These are phyloP conservation scores for Centropyge bicolor DNA, from an alignment of 2,797 vertebrate species.

Conservation along the genomic window DNA sequence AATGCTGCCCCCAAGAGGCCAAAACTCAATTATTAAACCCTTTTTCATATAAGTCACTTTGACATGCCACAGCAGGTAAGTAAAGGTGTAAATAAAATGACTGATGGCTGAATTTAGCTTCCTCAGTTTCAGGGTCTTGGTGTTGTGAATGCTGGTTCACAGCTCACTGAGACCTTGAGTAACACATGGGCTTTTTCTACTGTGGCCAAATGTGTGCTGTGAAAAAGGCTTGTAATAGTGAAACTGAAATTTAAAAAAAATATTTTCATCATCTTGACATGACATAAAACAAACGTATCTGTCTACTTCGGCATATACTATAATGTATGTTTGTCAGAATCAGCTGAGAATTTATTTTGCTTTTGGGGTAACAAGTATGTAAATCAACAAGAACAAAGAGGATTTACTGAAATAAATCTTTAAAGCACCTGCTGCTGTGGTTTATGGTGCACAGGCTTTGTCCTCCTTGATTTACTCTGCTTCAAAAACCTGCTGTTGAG, in stretches of 20 bases:
- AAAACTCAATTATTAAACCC: no score
- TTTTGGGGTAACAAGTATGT: not conserved
- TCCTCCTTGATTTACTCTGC: slow-evolving; percentile 60
- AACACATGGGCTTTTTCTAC: no score
- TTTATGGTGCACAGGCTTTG: slow-evolving; percentile 40
- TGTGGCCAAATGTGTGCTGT: no score
- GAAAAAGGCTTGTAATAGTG: not conserved
- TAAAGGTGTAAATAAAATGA: no score
- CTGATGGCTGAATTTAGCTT: no score
- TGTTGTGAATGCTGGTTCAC: no score
- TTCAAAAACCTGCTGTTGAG: slow-evolving; percentile 66
- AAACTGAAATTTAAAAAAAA: not conserved
- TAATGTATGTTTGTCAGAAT: not conserved
- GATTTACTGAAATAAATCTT: slow-evolving; percentile 40
- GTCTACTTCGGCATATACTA: not conserved
- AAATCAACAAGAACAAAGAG: slow-evolving; percentile 26
- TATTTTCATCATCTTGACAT: not conserved
- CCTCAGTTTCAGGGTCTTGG: no score
- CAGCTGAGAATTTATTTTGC: not conserved
- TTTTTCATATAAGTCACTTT: no score
- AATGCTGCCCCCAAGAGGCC: no score
- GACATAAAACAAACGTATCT: not conserved
- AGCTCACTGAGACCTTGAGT: no score
- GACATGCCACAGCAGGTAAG: no score
- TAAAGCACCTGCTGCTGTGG: slow-evolving; percentile 50